phyloP scores from a whole-genome alignment of 1,140 invertebrate species.

The Pogonus chalceus region DNA sequence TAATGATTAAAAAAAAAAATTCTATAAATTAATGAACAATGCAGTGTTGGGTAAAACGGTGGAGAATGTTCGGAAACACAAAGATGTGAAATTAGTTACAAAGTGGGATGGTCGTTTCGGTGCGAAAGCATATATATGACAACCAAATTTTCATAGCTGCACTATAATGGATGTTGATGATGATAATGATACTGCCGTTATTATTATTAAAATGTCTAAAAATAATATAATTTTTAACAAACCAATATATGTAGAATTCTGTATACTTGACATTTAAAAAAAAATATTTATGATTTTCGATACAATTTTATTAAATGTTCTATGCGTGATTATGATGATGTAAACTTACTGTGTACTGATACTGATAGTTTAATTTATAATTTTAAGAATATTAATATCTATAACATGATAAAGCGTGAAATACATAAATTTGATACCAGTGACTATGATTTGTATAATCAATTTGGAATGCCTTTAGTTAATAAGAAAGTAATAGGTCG shows the following conservation, averaged over 20 bases:
- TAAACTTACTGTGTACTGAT: too few species aligned
- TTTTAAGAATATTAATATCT: too few species aligned
- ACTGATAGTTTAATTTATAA: too few species aligned
- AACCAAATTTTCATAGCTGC: slow-evolving; percentile 27
- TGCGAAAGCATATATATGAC: slow-evolving; percentile 18
- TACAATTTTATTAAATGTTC: too few species aligned
- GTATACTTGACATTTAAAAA: slow-evolving; percentile 22
- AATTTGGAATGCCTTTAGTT: too few species aligned
- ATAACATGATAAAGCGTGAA: too few species aligned
- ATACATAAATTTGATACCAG: too few species aligned
- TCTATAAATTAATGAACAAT: slow-evolving; percentile 37
- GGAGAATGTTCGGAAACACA: slow-evolving; percentile 30
- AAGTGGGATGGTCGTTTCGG: slow-evolving; percentile 16
- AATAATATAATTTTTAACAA: slow-evolving; percentile 18
- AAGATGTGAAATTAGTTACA: slow-evolving; percentile 26
- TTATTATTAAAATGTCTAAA: slow-evolving; percentile 17
- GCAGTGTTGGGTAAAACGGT: slow-evolving; percentile 35
- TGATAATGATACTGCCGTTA: slow-evolving; percentile 22
- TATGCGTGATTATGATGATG: too few species aligned
- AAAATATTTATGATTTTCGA: slow-evolving; percentile 23
- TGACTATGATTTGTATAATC: too few species aligned
- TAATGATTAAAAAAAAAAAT: slow-evolving; percentile 34
- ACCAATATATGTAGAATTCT: slow-evolving; percentile 20
- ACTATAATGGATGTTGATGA: too few species aligned
- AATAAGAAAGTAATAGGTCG: too few species aligned